Conservation (phyloP, 1,140 invertebrate species). For the Odontomachus brunneus region DNA sequence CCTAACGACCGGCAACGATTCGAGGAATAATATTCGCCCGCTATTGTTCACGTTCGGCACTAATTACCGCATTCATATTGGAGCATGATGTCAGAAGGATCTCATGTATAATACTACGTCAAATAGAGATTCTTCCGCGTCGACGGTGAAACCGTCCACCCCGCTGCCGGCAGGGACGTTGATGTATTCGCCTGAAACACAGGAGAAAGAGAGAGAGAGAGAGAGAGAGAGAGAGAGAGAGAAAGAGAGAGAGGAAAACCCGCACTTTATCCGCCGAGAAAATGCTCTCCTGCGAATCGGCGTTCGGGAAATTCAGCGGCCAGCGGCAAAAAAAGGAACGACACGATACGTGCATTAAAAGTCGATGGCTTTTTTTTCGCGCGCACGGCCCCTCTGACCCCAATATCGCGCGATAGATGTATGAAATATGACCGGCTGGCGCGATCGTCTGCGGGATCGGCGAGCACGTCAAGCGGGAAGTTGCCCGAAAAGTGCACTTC, state of each 20-base stretch:
- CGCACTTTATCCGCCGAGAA: neutral
- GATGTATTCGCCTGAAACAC: neutral
- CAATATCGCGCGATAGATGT: constrained; percentile 61
- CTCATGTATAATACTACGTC: constrained; percentile 4
- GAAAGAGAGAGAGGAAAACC: too few species aligned
- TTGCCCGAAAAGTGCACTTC: constrained; percentile 70
- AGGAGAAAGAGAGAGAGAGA: too few species aligned
- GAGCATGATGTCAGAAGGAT: neutral
- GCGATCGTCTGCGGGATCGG: constrained; percentile 64
- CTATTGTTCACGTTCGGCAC: neutral
- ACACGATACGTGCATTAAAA: constrained; percentile 59
- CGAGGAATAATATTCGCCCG: constrained; percentile 22
- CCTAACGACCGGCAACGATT: constrained; percentile 40
- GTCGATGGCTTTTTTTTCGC: constrained; percentile 52
- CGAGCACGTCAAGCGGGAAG: constrained; percentile 74
- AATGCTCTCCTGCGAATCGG: constrained; percentile 31
- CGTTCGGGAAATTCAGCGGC: constrained; percentile 31
- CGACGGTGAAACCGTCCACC: neutral
- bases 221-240: too few species aligned
- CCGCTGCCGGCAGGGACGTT: neutral
- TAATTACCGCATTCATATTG: neutral
- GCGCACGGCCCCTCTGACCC: constrained; percentile 28
- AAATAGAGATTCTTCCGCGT: neutral
- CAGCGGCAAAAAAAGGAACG: constrained; percentile 12
- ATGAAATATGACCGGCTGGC: constrained; percentile 55